phyloP scores from a whole-genome alignment of 2,888 invertebrate species.

The Himalopsyche anomala region DNA sequence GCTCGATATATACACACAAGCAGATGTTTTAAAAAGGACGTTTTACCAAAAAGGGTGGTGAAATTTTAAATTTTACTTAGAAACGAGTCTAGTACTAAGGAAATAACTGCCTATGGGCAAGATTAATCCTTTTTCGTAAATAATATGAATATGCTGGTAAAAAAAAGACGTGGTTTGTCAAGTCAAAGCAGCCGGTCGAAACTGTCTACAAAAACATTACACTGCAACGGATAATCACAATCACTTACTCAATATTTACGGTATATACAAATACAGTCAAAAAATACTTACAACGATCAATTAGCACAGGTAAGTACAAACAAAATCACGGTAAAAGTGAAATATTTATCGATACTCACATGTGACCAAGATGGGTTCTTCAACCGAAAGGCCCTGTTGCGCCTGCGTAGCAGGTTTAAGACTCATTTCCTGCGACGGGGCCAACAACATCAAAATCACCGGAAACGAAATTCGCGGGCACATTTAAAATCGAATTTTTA shows the following conservation, averaged over 20 bases:
- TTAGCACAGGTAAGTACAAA: slow-evolving; percentile 72
- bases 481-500: slow-evolving; percentile 44
- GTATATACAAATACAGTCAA: slow-evolving; percentile 69
- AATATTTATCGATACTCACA: slow-evolving; percentile 86
- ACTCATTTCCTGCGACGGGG: slow-evolving; percentile 78
- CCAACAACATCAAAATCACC: slow-evolving; percentile 72
- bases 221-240: slow-evolving; percentile 67
- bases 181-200: slow-evolving; percentile 71
- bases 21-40: slow-evolving; percentile 46
- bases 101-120: background rate
- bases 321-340: slow-evolving; percentile 75
- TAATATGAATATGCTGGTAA: background rate
- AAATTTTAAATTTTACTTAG: background rate
- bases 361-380: slow-evolving; percentile 93
- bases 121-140: background rate
- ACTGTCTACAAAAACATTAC: slow-evolving; percentile 74
- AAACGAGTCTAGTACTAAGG: background rate
- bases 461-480: slow-evolving; percentile 50
- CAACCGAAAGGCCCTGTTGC: slow-evolving; percentile 86
- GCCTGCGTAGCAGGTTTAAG: slow-evolving; percentile 83
- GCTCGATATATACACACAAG: slow-evolving; percentile 54
- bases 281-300: slow-evolving; percentile 76
- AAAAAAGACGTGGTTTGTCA: slow-evolving; percentile 61
- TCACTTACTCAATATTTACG: slow-evolving; percentile 44
- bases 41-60: slow-evolving; percentile 39